Conservation (phyloP, 2,888 invertebrate species). For the Hoplodrina ambigua region DNA sequence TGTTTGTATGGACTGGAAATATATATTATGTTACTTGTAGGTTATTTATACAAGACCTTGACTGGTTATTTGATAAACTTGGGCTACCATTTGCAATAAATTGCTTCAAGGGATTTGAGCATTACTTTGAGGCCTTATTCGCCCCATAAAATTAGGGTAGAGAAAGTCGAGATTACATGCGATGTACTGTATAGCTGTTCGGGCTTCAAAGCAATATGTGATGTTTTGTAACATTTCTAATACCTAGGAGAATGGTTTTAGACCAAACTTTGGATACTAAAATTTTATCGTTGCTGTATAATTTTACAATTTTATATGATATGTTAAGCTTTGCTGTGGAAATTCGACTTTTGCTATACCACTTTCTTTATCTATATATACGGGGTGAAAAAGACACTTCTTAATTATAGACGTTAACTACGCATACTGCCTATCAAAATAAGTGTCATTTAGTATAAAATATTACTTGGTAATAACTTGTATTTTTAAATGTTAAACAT, state of each 20-base stretch:
- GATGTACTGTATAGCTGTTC: constrained; percentile 11
- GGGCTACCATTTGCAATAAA: constrained; percentile 50
- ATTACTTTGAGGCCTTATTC: constrained; percentile 54
- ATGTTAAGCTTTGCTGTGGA: too few relatives aligned
- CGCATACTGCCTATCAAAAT: too few relatives aligned
- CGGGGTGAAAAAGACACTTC: too few relatives aligned
- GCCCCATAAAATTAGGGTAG: constrained; percentile 56
- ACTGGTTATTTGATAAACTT: constrained; percentile 45
- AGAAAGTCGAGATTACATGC: constrained; percentile 53
- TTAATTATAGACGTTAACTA: too few relatives aligned
- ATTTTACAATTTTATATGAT: constrained; percentile 12
- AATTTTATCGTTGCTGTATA: background rate
- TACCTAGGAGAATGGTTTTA: constrained; percentile 28
- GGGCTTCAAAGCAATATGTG: constrained; percentile 29
- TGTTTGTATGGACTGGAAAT: background rate
- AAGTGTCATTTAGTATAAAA: too few relatives aligned
- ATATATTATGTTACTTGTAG: constrained; percentile 8
- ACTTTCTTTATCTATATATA: background rate
- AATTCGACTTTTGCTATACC: background rate
- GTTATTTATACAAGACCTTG: constrained; percentile 31
- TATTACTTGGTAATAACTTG: too few relatives aligned
- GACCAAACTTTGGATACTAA: constrained; percentile 3
- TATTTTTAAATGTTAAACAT: too few relatives aligned
- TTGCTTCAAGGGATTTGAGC: constrained; percentile 57
- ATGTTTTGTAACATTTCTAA: constrained; percentile 34